Evolutionary conservation across 2,113 vertebrate species (phyloP).

Genomic region (Phrynosoma blainvillii): DNA sequence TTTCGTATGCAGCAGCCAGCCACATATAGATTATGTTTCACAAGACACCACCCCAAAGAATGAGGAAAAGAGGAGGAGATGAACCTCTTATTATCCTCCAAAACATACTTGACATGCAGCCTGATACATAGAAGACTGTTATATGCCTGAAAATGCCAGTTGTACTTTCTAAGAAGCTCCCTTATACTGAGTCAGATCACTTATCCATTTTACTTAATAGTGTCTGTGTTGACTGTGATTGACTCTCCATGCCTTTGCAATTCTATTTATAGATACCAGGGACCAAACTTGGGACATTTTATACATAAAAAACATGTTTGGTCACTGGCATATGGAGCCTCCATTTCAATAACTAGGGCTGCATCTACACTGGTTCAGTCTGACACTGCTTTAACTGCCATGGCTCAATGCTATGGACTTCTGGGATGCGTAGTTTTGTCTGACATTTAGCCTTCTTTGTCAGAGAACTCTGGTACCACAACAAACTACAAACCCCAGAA

Average conservation of each 20-base stretch:
- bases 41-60: neutral
- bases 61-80: neutral
- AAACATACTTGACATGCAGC: neutral
- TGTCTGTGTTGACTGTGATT: neutral
- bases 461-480: too few species aligned
- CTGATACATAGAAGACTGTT: neutral
- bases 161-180: neutral
- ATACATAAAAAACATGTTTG: neutral
- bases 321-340: neutral
- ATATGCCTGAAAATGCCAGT: neutral
- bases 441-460: too few species aligned
- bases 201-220: neutral
- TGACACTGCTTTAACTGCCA: too few species aligned
- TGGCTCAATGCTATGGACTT: too few species aligned
- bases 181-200: neutral
- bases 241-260: neutral
- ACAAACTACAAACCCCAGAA: too few species aligned
- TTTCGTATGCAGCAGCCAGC: neutral
- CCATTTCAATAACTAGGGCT: too few species aligned
- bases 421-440: too few species aligned
- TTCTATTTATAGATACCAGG: neutral
- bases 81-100: neutral
- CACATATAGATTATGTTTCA: too few species aligned
- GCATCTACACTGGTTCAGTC: too few species aligned
- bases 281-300: neutral